Percentiles rank a stretch among this genome's conserved stretches.
Evolutionary conservation across 2,797 vertebrate genomes (phyloP).

Genomic region (Cossypha caffra): DNA sequence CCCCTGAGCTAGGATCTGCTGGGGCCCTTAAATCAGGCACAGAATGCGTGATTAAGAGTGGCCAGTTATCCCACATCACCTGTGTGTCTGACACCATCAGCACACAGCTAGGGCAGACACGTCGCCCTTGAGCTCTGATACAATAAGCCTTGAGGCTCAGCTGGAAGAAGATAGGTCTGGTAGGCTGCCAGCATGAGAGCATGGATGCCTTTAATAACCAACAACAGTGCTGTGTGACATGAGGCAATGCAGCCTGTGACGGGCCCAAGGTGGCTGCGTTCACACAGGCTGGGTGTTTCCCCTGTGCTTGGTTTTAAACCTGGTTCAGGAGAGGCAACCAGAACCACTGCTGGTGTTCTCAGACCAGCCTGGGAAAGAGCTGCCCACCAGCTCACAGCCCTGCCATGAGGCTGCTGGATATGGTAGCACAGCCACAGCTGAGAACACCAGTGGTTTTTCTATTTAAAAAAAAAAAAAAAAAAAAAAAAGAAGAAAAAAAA

Average conservation of each 20-base stretch:
- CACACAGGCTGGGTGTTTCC: rapidly evolving
- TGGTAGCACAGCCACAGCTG: background rate
- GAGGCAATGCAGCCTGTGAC: background rate
- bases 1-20: background rate
- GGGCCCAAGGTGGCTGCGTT: rapidly evolving
- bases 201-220: background rate
- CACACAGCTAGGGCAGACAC: background rate
- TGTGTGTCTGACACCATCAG: background rate
- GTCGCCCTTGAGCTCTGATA: background rate
- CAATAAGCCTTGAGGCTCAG: background rate
- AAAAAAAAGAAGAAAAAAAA: no score
- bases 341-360: background rate
- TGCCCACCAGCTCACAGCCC: background rate
- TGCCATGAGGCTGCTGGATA: background rate
- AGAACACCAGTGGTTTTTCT: background rate
- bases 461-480: background rate
- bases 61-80: background rate
- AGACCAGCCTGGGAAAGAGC: background rate
- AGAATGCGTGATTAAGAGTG: rapidly evolving
- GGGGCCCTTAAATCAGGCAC: background rate
- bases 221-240: background rate
- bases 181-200: background rate
- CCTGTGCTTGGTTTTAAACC: background rate
- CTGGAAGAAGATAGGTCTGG: background rate
- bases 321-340: background rate